phyloP scores from a whole-genome alignment of 2,113 vertebrate genomes.

The Perca flavescens region DNA sequence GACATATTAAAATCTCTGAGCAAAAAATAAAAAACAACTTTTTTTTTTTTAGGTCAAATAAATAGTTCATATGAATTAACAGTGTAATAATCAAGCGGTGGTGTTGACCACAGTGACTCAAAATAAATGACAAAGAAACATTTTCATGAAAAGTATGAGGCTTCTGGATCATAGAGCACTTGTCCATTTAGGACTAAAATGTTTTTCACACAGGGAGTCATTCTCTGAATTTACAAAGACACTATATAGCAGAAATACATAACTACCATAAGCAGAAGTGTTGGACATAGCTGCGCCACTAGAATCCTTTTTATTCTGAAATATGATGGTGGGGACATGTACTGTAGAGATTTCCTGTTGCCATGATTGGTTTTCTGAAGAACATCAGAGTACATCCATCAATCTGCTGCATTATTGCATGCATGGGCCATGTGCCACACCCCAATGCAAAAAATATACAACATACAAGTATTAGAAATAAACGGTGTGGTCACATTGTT shows the following conservation, averaged over 20 bases:
- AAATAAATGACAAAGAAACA: not conserved
- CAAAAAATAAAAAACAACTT: not conserved
- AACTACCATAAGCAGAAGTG: not conserved
- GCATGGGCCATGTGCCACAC: not conserved
- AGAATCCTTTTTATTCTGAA: not conserved
- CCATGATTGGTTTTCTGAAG: not conserved
- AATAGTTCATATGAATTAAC: not conserved
- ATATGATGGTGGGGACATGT: not conserved
- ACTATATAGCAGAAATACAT: not conserved
- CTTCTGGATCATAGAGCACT: not conserved
- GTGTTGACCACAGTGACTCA: not conserved
- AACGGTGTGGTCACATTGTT: not conserved
- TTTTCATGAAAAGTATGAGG: not conserved
- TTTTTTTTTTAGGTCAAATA: constrained; percentile 6
- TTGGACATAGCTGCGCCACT: not conserved
- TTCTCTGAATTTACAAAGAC: not conserved
- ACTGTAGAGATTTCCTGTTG: not conserved
- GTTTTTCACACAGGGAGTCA: not conserved
- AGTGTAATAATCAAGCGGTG: no score
- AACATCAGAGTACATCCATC: not conserved
- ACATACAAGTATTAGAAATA: no score
- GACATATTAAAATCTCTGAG: not conserved
- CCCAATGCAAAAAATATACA: not conserved
- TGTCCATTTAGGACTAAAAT: not conserved
- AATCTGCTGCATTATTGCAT: not conserved